Base-by-base conservation (phyloP, 2,113 vertebrate genomes). In the Gopherus flavomarginatus region DNA sequence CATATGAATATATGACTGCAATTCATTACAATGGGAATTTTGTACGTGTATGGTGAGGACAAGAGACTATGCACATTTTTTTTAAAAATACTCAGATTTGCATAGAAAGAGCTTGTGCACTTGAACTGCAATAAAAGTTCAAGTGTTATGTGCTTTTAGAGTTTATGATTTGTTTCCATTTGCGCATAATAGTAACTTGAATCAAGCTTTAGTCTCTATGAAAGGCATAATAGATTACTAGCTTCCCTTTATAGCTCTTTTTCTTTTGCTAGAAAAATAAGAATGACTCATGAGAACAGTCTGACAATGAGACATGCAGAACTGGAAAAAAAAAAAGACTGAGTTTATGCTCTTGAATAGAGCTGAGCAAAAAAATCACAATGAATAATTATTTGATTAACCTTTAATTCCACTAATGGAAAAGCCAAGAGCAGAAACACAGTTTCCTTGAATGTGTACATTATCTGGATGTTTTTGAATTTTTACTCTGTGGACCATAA, bases 141-240 rank as follows among this genome's bases (percentile, higher is more conserved):
- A 47, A 50, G 79, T 75, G 52, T 50, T 77, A 21, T 49, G 22
- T 26, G 75, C 44, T 24, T 65, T 83, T 38, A 87, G 85, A 81
- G 80, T 29, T 95, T 89, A 90, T 94, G 4, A 90, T 87, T 94
- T 92, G 26, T 86, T 94, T 95, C 21, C 53, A 3, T 50, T 91
- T 88, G 92, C 62, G 90, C 87, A n/a, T 89, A 91, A 86, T 59
- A 29, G 12, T 52, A 95, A 94, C 81, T 47, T 83, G 27, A 92
- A 81, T 86, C 90, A 89, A 85, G 81, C 6, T 91, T 91, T 13
- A 21, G 54, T 56, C 44, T 72, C 59, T 85, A 87, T 92, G 50
- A 96, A 92, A 91, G 44, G 81, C 12, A 80, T 31, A 82, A 83
- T 42, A 95, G 78, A 35, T 57, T 53, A 26, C 27, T 84, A 92